Evolutionary conservation across 2,113 vertebrate species (phyloP).

Genomic region (Psettodes erumei): DNA sequence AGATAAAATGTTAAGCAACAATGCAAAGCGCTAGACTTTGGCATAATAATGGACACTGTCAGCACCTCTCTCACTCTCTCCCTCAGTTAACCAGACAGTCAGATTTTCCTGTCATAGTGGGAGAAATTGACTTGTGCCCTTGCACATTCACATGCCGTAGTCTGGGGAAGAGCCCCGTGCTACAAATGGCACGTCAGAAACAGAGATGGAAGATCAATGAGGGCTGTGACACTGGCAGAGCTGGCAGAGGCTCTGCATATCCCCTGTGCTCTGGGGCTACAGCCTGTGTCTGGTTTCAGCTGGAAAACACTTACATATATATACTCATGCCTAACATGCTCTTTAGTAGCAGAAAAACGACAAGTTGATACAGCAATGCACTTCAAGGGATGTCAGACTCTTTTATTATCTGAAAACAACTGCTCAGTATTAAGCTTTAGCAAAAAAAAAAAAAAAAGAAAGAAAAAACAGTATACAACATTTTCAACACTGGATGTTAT

Average conservation of each 20-base stretch:
- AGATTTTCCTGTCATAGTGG: constrained; percentile 25
- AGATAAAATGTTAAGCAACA: too few relatives aligned
- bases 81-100: constrained; percentile 34
- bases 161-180: constrained; percentile 25
- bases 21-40: constrained; percentile 22
- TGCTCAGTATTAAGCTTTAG: too few relatives aligned
- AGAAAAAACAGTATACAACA: too few relatives aligned
- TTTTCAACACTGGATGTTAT: too few relatives aligned
- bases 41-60: constrained; percentile 21
- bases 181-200: constrained; percentile 39
- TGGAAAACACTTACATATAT: constrained; percentile 22
- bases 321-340: too few relatives aligned
- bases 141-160: constrained; percentile 39
- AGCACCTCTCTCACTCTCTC: neutral
- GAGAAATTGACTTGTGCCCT: constrained; percentile 38
- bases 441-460: too few relatives aligned
- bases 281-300: constrained; percentile 29
- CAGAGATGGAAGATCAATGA: constrained; percentile 58
- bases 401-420: neutral
- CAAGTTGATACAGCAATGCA: too few relatives aligned
- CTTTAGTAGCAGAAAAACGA: neutral
- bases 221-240: constrained; percentile 53
- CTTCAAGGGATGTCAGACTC: neutral
- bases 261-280: constrained; percentile 15
- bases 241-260: constrained; percentile 32